These are phyloP conservation scores for Labeo rohita DNA, from an alignment of 2,113 vertebrate species.

Conservation along the genomic window DNA sequence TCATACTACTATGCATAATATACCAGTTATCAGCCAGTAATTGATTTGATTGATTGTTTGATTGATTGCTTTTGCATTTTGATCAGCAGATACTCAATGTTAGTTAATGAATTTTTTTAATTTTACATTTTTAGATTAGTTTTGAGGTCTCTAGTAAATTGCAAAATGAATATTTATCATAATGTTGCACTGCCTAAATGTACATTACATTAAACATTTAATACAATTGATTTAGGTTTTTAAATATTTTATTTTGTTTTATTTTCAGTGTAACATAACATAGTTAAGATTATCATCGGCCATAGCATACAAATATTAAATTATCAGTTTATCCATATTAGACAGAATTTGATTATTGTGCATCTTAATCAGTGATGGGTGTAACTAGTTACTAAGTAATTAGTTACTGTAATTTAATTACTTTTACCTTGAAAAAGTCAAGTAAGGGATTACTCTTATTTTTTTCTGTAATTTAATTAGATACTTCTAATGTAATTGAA, in stretches of 20 bases:
- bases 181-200: not conserved
- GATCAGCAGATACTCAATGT: not conserved
- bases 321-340: not conserved
- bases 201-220: not conserved
- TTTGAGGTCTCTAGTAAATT: not conserved
- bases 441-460: too few species aligned
- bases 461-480: too few species aligned
- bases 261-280: not conserved
- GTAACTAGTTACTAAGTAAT: too few species aligned
- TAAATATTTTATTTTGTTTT: too few species aligned
- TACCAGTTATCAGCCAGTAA: not conserved
- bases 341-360: not conserved
- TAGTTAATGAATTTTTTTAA: not conserved
- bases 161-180: not conserved
- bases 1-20: not conserved
- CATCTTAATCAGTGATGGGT: not conserved
- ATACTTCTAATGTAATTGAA: too few species aligned
- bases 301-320: not conserved
- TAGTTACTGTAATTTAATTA: too few species aligned
- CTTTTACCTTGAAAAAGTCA: too few species aligned
- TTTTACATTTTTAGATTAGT: not conserved
- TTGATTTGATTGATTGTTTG: not conserved
- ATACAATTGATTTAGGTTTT: not conserved
- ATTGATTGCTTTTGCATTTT: not conserved
- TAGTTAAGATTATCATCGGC: not conserved